phyloP scores from a whole-genome alignment of 2,888 invertebrate genomes.

The Carcina quercana region DNA sequence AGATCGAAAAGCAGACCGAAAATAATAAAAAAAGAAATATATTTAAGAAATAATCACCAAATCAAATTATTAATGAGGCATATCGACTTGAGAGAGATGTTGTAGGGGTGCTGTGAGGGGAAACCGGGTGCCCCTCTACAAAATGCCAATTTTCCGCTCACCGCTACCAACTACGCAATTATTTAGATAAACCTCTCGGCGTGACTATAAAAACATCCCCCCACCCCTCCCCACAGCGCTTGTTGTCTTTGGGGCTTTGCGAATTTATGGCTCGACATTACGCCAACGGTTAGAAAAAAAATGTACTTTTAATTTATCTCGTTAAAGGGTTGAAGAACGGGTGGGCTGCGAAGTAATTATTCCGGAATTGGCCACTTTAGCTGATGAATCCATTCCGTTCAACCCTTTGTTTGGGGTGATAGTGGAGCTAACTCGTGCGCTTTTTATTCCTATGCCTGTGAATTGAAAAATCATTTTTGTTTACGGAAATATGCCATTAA shows the following conservation, averaged over 20 bases:
- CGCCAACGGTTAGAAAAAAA: conserved; percentile 68
- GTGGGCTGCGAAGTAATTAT: conserved; percentile 71
- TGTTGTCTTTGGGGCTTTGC: conserved; percentile 73
- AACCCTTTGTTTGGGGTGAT: conserved; percentile 54
- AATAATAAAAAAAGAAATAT: no score
- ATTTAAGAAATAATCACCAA: no score
- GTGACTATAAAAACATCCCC: conserved; percentile 73
- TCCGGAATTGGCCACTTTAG: conserved; percentile 72
- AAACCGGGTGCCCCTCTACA: conserved; percentile 2
- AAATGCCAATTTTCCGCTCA: conserved; percentile 70
- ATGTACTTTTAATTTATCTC: conserved; percentile 75
- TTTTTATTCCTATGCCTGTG: conserved; percentile 51
- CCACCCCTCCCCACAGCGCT: conserved; percentile 48
- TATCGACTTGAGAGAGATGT: background rate
- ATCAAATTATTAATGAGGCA: no score
- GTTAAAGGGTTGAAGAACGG: conserved; percentile 74
- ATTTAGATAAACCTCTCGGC: conserved; percentile 74
- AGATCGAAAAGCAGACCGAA: no score
- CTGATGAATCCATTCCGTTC: conserved; percentile 67
- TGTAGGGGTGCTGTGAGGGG: no score
- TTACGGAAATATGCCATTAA: conserved; percentile 37
- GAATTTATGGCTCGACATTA: conserved; percentile 69
- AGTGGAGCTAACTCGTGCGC: conserved; percentile 63
- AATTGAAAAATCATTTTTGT: conserved; percentile 63
- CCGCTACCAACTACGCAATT: conserved; percentile 72